phyloP scores from a whole-genome alignment of 2,113 vertebrate genomes.

The Numenius arquata region DNA sequence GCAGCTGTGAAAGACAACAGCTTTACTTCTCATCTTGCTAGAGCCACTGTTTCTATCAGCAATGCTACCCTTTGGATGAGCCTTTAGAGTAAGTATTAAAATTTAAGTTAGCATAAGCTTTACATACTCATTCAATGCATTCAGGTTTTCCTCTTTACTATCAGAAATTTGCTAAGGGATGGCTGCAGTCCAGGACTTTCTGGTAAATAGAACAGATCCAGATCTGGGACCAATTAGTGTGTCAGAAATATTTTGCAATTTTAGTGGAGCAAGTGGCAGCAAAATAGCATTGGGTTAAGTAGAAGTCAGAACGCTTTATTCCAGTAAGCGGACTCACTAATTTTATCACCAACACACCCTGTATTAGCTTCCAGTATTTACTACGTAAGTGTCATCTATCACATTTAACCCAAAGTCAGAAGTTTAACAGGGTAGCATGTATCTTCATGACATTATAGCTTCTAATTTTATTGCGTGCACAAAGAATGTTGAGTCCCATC shows the following conservation, averaged over 20 bases:
- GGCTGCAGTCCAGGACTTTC: not conserved
- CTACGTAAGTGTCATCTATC: not conserved
- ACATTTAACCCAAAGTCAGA: not conserved
- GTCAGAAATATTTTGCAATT: not conserved
- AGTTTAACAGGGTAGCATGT: not conserved
- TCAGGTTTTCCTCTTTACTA: not conserved
- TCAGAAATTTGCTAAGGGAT: not conserved
- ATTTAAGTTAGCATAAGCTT: not conserved
- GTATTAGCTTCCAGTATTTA: not conserved
- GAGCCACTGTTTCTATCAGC: not conserved
- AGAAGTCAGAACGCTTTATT: not conserved
- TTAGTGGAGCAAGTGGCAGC: not conserved
- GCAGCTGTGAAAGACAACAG: not conserved
- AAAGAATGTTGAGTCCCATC: not conserved
- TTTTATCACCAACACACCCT: not conserved
- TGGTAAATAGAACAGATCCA: not conserved
- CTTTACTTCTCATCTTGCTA: not conserved
- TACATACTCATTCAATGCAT: not conserved
- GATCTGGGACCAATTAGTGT: not conserved
- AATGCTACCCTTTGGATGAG: not conserved
- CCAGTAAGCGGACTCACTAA: not conserved
- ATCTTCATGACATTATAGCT: not conserved
- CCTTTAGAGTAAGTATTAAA: not conserved
- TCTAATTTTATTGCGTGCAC: not conserved
- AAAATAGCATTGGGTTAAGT: not conserved